phyloP scores from a whole-genome alignment of 2,113 vertebrate species.

The Capra hircus region DNA sequence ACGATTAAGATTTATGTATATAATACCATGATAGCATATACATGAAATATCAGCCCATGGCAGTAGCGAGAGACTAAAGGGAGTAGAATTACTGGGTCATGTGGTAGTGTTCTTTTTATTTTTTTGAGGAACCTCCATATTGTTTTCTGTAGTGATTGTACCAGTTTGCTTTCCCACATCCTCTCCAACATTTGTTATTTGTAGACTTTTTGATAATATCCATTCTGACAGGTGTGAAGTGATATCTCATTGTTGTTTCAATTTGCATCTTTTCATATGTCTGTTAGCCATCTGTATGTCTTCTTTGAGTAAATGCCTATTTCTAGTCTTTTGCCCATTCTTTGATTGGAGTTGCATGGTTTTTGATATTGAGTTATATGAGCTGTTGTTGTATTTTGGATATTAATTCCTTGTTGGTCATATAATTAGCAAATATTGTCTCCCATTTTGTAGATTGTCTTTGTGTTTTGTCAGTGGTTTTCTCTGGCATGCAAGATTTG shows the following conservation, averaged over 20 bases:
- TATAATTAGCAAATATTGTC: background rate
- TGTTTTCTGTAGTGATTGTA: background rate
- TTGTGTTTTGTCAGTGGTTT: background rate
- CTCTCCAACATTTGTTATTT: background rate
- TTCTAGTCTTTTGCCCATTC: background rate
- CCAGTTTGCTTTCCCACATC: background rate
- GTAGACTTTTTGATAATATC: background rate
- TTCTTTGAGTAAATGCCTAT: background rate
- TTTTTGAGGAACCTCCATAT: background rate
- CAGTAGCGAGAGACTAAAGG: background rate
- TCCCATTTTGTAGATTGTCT: background rate
- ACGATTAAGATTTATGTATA: background rate
- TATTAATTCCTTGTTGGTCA: background rate
- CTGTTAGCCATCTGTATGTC: background rate
- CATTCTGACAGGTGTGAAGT: background rate
- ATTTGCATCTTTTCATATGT: background rate
- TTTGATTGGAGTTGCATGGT: background rate
- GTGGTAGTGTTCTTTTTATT: background rate
- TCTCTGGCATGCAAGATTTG: background rate
- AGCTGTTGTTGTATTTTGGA: background rate
- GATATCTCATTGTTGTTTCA: background rate
- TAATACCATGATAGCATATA: background rate
- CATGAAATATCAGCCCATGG: background rate
- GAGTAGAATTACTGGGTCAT: background rate
- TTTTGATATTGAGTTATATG: background rate